Conservation (phyloP, 2,888 invertebrate genomes). For the Yponomeuta plumbellus region DNA sequence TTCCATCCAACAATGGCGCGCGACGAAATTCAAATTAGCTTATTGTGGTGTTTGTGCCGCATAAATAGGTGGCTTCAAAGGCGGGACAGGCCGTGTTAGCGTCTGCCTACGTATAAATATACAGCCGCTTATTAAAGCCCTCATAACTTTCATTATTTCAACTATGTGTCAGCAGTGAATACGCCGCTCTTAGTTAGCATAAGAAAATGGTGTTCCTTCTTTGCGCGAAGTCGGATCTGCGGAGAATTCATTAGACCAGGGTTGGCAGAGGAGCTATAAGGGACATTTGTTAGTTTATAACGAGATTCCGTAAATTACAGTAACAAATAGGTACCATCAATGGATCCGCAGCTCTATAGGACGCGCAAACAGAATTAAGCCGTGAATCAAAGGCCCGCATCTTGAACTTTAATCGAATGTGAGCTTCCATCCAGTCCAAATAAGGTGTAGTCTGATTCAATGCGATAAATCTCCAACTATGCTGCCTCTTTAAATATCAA, state of each 20-base stretch:
- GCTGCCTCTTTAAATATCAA: conserved; percentile 33
- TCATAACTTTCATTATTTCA: conserved; percentile 20
- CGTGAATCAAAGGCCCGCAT: conserved; percentile 7
- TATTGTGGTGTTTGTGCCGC: conserved; percentile 17
- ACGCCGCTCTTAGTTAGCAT: conserved; percentile 43
- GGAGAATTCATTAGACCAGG: conserved; percentile 8
- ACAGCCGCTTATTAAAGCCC: conserved; percentile 6
- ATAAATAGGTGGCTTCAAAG: conserved; percentile 15
- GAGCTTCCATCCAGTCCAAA: conserved; percentile 38
- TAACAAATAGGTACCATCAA: not conserved
- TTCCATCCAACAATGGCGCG: conserved; percentile 6
- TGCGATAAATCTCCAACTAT: conserved; percentile 44
- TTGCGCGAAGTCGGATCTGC: not conserved
- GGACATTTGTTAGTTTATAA: not conserved
- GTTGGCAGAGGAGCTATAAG: not conserved
- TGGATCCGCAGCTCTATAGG: not conserved
- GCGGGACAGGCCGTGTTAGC: not conserved
- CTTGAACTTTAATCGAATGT: conserved; percentile 17
- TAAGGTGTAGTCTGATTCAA: conserved; percentile 45
- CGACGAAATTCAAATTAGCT: conserved; percentile 20
- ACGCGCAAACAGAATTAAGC: conserved; percentile 3
- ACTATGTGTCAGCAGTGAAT: conserved; percentile 26
- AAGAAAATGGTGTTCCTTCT: conserved; percentile 47
- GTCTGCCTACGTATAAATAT: conserved; percentile 12
- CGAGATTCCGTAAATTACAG: conserved; percentile 4